phyloP scores from a whole-genome alignment of 2,797 vertebrate genomes.

The Mionectes olivaceus region DNA sequence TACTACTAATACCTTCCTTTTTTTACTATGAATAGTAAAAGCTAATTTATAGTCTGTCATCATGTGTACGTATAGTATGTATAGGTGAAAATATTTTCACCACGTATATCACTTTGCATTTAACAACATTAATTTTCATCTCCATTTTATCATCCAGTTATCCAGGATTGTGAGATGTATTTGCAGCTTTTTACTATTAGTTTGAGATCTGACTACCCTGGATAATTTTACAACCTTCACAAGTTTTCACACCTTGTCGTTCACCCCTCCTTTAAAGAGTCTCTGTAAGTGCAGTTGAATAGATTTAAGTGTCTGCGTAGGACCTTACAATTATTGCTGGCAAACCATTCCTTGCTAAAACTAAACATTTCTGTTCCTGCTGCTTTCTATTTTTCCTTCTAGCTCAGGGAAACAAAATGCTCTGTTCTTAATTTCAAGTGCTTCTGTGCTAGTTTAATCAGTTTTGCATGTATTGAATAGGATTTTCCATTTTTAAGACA shows the following conservation, averaged over 20 bases:
- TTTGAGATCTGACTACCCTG: background rate
- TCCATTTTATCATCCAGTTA: background rate
- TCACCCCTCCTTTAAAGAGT: background rate
- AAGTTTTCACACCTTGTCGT: background rate
- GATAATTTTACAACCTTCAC: background rate
- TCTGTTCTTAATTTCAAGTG: background rate
- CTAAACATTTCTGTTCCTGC: background rate
- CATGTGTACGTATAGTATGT: background rate
- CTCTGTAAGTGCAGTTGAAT: background rate
- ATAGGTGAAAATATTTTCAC: slow-evolving; percentile 6
- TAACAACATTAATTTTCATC: background rate
- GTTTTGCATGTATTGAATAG: background rate
- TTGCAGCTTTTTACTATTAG: background rate
- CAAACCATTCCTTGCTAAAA: background rate
- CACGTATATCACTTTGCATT: background rate
- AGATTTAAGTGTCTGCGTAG: background rate
- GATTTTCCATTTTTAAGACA: slow-evolving; percentile 11
- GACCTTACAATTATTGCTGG: background rate
- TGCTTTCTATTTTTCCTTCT: background rate
- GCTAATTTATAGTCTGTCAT: background rate
- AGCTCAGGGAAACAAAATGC: background rate
- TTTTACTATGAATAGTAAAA: background rate
- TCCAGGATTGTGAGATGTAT: background rate
- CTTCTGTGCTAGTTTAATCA: background rate
- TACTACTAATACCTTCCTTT: background rate